Base-by-base conservation (phyloP, 1,140 invertebrate species). In the Anoplophora glabripennis region DNA sequence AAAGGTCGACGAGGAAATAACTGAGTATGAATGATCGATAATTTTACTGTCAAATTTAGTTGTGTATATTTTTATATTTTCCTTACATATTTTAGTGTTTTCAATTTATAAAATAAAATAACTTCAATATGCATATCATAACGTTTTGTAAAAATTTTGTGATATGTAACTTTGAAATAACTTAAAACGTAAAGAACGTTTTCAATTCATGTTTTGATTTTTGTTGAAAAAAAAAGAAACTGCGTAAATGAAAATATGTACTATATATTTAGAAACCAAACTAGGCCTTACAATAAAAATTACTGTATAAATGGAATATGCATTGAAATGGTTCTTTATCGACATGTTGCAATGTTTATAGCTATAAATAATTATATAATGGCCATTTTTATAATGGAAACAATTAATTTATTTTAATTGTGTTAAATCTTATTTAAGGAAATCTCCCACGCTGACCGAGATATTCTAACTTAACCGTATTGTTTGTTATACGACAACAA, bases 41-140 rank as follows among this genome's bases (percentile, higher is more conserved):
- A 18, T 47, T 18, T 47, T 21, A 21, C 18, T 9, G 33, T 7
- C 18, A 14, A n/a, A n/a, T n/a, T n/a, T n/a, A n/a, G 37, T 42
- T 53, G 51, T 53, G 51, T 53, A 53, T 53, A 53, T 53, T 53
- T 53, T 53, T 53, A 42, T n/a, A 44, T 44, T 40, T 53, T 53
- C 17, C 28, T 14, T 17, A 14, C 21, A 38, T 37, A 21, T 41
- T 42, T 41, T 21, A 28, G 34, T 53, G 17, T 18, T 34, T 53
- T 38, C 28, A 11, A 17, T 14, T 44, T 44, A 14, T 44, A 44
- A 3, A n/a, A n/a, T 11, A 14, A 42, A 12, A 44, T 10, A 44
- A 44, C 41, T 4, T 14, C 12, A 14, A 44, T n/a, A 44, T 44
- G 41, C 41, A 44, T 44, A 44, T 44, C 41, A 44, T 44, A 17